These are phyloP conservation scores for Aphidius gifuensis DNA, from an alignment of 1,140 invertebrate genomes.

Conservation along the genomic window DNA sequence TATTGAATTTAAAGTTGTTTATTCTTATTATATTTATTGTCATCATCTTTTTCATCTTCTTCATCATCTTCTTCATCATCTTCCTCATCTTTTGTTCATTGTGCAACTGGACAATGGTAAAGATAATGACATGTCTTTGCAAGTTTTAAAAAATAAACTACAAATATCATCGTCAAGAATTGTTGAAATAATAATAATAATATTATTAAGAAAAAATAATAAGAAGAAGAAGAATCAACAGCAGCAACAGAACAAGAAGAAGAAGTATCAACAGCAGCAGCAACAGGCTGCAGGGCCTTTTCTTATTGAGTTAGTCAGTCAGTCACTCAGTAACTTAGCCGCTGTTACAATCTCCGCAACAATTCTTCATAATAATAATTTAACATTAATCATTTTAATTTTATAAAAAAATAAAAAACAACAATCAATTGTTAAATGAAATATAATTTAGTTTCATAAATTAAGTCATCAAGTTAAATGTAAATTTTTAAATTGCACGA, in stretches of 20 bases:
- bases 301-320: constrained; percentile 53
- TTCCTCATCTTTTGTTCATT: neutral
- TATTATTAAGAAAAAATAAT: no score
- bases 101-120: no score
- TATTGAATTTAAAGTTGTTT: no score
- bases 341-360: constrained; percentile 43
- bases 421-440: neutral
- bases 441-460: neutral
- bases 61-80: neutral
- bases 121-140: no score
- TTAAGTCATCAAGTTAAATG: neutral
- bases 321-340: constrained; percentile 50
- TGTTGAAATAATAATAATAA: neutral
- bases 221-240: no score
- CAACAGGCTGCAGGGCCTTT: constrained; percentile 35
- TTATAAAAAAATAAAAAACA: neutral
- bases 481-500: neutral
- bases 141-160: no score
- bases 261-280: constrained; percentile 2
- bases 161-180: no score
- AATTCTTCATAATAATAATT: constrained; percentile 14
- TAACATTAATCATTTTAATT: constrained; percentile 10
- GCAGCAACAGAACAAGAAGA: neutral
- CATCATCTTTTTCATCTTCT: neutral
- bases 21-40: neutral